A percentile compares a stretch with the other conserved stretches of the same genome.
phyloP scores from a whole-genome alignment of 2,797 vertebrate genomes.

The Adrianichthys oophorus region DNA sequence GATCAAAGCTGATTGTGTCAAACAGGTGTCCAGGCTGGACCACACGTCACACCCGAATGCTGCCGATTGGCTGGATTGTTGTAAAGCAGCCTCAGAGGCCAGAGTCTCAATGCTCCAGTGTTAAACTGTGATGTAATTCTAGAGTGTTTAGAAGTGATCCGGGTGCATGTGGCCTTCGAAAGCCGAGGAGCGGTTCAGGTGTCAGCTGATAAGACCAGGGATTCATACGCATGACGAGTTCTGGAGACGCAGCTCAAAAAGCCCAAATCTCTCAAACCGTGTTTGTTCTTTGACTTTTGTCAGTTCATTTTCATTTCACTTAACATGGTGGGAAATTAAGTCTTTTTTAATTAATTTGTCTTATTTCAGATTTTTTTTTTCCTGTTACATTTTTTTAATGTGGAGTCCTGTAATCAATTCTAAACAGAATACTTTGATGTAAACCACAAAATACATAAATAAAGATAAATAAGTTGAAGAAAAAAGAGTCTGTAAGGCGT shows the following conservation, averaged over 20 bases:
- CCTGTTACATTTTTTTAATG: too few relatives aligned
- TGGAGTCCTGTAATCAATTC: too few relatives aligned
- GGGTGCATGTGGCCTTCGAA: constrained; percentile 48
- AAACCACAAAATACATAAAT: too few relatives aligned
- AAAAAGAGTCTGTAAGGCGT: too few relatives aligned
- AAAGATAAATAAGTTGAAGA: too few relatives aligned
- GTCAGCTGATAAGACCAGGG: constrained; percentile 56
- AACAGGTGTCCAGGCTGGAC: constrained; percentile 44
- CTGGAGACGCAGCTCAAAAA: neutral
- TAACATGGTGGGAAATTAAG: too few relatives aligned
- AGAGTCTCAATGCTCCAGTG: constrained; percentile 34
- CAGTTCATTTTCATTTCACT: neutral
- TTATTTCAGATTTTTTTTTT: neutral
- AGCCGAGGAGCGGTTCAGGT: constrained; percentile 55
- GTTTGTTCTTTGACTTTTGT: too few relatives aligned
- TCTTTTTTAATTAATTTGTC: too few relatives aligned
- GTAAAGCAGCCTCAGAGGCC: constrained; percentile 32
- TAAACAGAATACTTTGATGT: too few relatives aligned
- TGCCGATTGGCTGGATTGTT: constrained; percentile 40
- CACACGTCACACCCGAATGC: constrained; percentile 25
- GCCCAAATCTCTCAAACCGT: too few relatives aligned
- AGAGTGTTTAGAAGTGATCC: constrained; percentile 56
- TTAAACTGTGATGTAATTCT: constrained; percentile 60
- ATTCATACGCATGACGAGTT: constrained; percentile 46
- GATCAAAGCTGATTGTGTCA: constrained; percentile 33